Evolutionary conservation across 2,888 invertebrate genomes (phyloP), one percentile per base, ranked within the genome.

Genomic region (Thereva unica): DNA sequence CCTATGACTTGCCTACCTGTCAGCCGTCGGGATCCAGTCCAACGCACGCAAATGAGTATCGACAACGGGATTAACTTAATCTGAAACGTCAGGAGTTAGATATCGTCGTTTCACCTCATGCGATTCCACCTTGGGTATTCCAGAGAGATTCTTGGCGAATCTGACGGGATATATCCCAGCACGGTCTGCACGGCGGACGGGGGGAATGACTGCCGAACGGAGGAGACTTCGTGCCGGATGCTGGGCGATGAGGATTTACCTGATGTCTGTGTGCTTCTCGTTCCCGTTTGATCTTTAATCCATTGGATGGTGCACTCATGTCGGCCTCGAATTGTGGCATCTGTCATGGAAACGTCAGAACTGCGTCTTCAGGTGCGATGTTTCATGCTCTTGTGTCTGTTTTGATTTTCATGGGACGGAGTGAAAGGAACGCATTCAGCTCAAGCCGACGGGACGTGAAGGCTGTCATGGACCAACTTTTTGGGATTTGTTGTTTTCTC

Each of bases 1-100:
- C 55, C 67, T 63, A 66, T 69, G 69, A 68, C 69, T 70, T 23
- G 23, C 23, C 59, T 59, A 38, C 12, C 59, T 59, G 38, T 10
- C 47, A 47, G 38, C 37, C 47, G 37, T 37, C 35, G 9, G 12
- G n/a, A 47, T 47, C 49, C 59, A 59, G 59, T 38, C 59, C 57
- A 57, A 47, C 59, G 49, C 47, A 59, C 59, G 59, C 47, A 59
- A 59, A 59, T 59, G 59, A 59, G 59, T 59, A 59, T 59, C 59
- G 59, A 59, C 59, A 59, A 59, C 45, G 34, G 59, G 59, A 59
- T 59, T 59, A 59, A 59, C 38, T 38, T 59, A 59, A 59, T 59
- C 49, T 9, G 59, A 49, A 49, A 59, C 47, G 47, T 59, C 47
- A 49, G 38, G 57, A 57, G 57, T 44, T 57, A 45, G 34, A 57